These are phyloP conservation scores for Salarias fasciatus DNA, from an alignment of 2,797 vertebrate species.

Conservation along the genomic window DNA sequence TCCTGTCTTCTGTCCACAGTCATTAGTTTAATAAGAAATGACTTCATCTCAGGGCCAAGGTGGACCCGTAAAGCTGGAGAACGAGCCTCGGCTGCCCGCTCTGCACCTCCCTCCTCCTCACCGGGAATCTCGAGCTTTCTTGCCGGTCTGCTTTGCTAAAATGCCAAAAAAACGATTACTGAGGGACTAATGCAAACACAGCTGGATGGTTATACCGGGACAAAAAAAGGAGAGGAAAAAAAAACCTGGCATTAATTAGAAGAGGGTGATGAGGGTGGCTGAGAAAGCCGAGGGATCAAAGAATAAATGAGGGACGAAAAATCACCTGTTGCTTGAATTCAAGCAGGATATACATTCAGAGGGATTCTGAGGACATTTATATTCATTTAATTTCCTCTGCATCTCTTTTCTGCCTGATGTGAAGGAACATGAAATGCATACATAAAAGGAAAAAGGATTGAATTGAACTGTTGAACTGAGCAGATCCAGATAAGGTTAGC, in stretches of 20 bases:
- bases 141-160: conserved; percentile 34
- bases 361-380: no score
- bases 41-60: conserved; percentile 56
- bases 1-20: conserved; percentile 47
- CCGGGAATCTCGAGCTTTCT: conserved; percentile 48
- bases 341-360: no score
- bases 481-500: conserved; percentile 27
- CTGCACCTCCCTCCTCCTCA: neutral
- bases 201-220: conserved; percentile 51
- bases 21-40: conserved; percentile 63
- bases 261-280: conserved; percentile 75
- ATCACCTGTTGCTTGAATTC: conserved; percentile 72
- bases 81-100: no score
- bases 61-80: conserved; percentile 49
- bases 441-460: conserved; percentile 25
- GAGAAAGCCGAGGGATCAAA: conserved; percentile 83
- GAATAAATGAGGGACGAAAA: conserved; percentile 75
- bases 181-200: conserved; percentile 76
- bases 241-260: conserved; percentile 86
- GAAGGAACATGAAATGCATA: conserved; percentile 24
- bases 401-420: no score
- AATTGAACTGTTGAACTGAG: conserved; percentile 6
- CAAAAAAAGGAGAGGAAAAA: conserved; percentile 12
- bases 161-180: conserved; percentile 77
- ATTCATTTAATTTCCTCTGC: no score